A percentile compares a stretch with the other conserved stretches of the same genome.
phyloP scores from a whole-genome alignment of 2,888 invertebrate species.

The Bombylius major region DNA sequence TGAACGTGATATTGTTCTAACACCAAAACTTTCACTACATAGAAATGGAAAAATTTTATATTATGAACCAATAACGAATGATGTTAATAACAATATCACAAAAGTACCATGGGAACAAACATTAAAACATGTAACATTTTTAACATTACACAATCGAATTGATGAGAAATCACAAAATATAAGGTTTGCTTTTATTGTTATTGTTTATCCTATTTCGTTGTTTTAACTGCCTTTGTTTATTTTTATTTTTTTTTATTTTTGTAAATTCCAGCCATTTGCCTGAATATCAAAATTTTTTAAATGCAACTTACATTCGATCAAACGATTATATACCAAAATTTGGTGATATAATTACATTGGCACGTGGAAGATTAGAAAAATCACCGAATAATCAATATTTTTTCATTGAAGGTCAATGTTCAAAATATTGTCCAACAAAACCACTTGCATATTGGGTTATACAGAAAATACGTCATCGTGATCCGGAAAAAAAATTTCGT shows the following conservation, averaged over 20 bases:
- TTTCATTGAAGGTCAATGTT: conserved; percentile 40
- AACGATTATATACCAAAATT: conserved; percentile 36
- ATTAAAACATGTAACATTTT: conserved; percentile 51
- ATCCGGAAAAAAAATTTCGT: conserved; percentile 39
- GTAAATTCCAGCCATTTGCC: conserved; percentile 18
- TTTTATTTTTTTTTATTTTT: neutral
- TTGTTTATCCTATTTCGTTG: too few species aligned
- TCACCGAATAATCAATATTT: conserved; percentile 38
- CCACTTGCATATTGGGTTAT: conserved; percentile 56
- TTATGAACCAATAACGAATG: conserved; percentile 19
- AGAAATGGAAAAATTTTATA: conserved; percentile 28
- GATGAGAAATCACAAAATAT: conserved; percentile 21
- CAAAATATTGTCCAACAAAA: conserved; percentile 20
- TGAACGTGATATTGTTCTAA: conserved; percentile 31
- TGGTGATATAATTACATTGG: conserved; percentile 51
- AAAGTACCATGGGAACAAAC: conserved; percentile 51
- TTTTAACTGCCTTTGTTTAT: neutral
- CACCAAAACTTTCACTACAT: conserved; percentile 28
- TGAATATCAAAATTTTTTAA: conserved; percentile 28
- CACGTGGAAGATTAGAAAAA: conserved; percentile 49
- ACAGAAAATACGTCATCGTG: conserved; percentile 52
- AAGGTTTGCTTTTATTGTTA: conserved; percentile 20
- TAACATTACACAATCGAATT: conserved; percentile 41
- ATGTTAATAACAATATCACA: neutral
- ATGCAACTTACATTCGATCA: conserved; percentile 22